Conservation (phyloP, 2,888 invertebrate genomes). For the Nemotelus pantherinus region DNA sequence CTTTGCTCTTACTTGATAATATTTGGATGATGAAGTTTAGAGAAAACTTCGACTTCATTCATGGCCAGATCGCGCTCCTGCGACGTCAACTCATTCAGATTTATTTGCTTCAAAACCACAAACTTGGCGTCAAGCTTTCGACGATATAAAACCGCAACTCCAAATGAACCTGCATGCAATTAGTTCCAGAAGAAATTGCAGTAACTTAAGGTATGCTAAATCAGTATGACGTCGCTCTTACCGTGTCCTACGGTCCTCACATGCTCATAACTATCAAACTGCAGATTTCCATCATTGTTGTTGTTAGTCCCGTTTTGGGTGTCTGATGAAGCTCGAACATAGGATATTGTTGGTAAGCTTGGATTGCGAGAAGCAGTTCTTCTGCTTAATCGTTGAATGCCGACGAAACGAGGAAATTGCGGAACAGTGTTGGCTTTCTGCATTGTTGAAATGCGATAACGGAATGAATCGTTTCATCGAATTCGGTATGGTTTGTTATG, state of each 20-base stretch:
- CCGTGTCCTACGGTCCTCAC: constrained; percentile 63
- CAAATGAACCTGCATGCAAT: constrained; percentile 69
- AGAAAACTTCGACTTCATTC: constrained; percentile 76
- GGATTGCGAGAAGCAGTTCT: constrained; percentile 20
- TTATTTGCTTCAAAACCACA: constrained; percentile 80
- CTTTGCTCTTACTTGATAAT: constrained; percentile 68
- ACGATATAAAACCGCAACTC: constrained; percentile 74
- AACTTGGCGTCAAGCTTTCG: constrained; percentile 71
- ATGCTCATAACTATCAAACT: constrained; percentile 61
- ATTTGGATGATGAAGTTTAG: constrained; percentile 77
- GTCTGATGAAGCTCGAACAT: background rate
- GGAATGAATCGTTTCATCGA: background rate
- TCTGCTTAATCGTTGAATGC: constrained; percentile 28
- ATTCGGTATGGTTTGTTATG: background rate
- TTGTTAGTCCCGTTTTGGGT: background rate
- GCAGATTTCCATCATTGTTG: constrained; percentile 54
- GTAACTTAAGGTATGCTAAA: constrained; percentile 2
- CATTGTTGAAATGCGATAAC: background rate
- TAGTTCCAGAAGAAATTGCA: background rate
- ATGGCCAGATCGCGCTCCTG: constrained; percentile 74
- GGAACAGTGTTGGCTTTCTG: constrained; percentile 42
- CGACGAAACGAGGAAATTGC: constrained; percentile 18
- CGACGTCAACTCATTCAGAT: constrained; percentile 74
- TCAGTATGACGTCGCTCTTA: constrained; percentile 41
- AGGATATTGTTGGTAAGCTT: constrained; percentile 35